Conservation (phyloP, 2,888 invertebrate genomes). For the Beris chalybata region DNA sequence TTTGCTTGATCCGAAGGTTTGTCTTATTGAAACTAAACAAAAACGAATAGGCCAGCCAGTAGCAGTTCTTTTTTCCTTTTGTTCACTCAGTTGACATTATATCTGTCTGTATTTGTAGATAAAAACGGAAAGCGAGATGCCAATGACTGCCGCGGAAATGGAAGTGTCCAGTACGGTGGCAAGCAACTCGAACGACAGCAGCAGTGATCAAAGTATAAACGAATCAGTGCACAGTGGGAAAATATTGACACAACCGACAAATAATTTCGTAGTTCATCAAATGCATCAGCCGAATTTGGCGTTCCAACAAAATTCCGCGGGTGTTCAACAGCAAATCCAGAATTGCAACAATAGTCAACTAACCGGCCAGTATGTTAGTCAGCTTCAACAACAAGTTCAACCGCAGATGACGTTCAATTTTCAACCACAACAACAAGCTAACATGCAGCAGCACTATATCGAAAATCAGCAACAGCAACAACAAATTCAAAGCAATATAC, state of each 20-base stretch:
- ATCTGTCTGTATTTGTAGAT: neutral
- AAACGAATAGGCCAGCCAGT: too few relatives aligned
- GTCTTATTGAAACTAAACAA: neutral
- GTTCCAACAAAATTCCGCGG: too few relatives aligned
- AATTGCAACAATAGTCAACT: neutral
- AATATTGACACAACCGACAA: neutral
- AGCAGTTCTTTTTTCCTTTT: neutral
- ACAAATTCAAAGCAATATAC: conserved; percentile 30
- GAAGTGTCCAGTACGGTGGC: conserved; percentile 62
- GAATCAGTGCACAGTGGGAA: conserved; percentile 3
- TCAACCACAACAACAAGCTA: neutral
- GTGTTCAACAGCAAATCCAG: neutral
- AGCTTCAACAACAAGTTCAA: neutral
- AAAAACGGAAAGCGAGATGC: conserved; percentile 5
- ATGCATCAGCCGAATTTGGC: neutral
- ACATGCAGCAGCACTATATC: conserved; percentile 1
- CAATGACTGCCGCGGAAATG: conserved; percentile 60
- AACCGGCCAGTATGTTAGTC: neutral
- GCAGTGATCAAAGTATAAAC: conserved; percentile 34
- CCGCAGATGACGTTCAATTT: conserved; percentile 6
- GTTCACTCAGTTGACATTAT: neutral
- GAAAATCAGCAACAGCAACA: conserved; percentile 8
- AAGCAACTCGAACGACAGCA: conserved; percentile 37
- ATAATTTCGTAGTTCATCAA: conserved; percentile 11
- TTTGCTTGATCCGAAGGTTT: conserved; percentile 7